These are phyloP conservation scores for Rhagonycha fulva DNA, from an alignment of 2,888 invertebrate genomes.

Conservation along the genomic window DNA sequence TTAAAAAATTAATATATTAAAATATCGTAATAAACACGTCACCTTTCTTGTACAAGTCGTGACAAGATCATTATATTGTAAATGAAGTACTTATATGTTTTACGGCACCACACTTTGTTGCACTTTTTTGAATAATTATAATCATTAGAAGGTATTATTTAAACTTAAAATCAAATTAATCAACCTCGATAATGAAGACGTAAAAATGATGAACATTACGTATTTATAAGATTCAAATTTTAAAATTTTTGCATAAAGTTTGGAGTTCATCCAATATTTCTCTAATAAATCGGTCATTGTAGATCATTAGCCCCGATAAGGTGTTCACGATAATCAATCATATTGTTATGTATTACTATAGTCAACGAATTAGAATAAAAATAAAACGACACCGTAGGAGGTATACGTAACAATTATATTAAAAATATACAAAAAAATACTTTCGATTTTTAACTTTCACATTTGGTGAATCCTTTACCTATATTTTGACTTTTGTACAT, in stretches of 20 bases:
- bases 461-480: slow-evolving; percentile 12
- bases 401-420: slow-evolving; percentile 15
- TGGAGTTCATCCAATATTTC: not conserved
- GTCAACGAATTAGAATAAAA: not conserved
- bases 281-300: not conserved
- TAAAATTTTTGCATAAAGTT: not conserved
- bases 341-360: not conserved
- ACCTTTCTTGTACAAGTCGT: not conserved
- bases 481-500: not conserved
- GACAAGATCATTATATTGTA: not conserved
- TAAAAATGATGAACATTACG: not conserved
- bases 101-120: not conserved
- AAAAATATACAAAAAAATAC: slow-evolving; percentile 6
- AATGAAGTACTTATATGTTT: not conserved
- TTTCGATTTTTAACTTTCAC: slow-evolving; percentile 19
- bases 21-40: not conserved
- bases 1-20: too few species aligned
- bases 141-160: not conserved
- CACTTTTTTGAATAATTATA: not conserved
- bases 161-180: not conserved
- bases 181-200: not conserved
- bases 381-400: slow-evolving; percentile 14
- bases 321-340: not conserved
- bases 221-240: not conserved
- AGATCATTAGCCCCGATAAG: not conserved